Evolutionary conservation across 2,113 vertebrate species (phyloP), one percentile per base, ranked within the genome.

Genomic region (Dromiciops gliroides): DNA sequence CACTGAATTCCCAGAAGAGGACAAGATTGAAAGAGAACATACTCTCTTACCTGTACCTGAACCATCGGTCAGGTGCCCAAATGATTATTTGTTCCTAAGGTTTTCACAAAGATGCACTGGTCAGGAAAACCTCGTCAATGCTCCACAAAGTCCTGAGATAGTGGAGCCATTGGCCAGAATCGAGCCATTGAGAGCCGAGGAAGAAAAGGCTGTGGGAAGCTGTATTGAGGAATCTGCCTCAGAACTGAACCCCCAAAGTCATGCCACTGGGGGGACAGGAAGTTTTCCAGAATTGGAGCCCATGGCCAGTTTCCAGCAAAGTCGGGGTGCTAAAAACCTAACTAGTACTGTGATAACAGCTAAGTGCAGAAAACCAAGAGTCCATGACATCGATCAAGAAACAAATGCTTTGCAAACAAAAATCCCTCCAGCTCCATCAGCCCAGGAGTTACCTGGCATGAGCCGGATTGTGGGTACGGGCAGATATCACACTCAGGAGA

Each of bases 281-380:
- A 50, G 90, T 16, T 92, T 96, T 93, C 53, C 95, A 89, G 93
- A 95, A 90, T 14, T 52, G 25, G 51, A 96, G 48, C 93, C 60
- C 24, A 0, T 91, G 37, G 37, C 56, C 93, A 56, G 10, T 92
- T 91, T 92, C 96, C 60, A 95, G 93, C 96, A 98, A 95, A 96
- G 91, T 51, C 91, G 96, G 14, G 8, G 67, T 95, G 92, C 91
- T 89, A 49, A 89, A 50, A 14, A 37, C 50, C 1, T 44, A 37
- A 31, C 11, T 91, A 90, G 16, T 91, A 96, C 92, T 50, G 1
- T 23, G n/a, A 83, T 83, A 23, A 44, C n/a, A 23, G 67, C 67
- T 90, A 91, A 31, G 51, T 93, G 48, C 53, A 56, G 97, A 91
- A 90, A 97, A 51, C 23, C 95, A 90, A 92, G 89, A 94, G 24